Base-by-base conservation (phyloP, 2,888 invertebrate genomes). In the Drosophila cognata region DNA sequence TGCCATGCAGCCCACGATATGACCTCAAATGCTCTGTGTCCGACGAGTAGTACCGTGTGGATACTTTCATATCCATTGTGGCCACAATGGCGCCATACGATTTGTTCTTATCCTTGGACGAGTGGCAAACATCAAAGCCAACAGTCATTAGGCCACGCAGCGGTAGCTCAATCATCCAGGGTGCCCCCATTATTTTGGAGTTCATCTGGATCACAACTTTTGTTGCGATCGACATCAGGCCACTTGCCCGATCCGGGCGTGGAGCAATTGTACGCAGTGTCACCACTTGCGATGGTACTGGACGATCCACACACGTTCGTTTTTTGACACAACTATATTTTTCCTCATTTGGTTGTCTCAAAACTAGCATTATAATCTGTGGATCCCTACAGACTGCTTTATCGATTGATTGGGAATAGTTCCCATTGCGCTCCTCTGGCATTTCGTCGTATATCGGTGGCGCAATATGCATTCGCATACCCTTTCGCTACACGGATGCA, bases 141-240 rank as follows among this genome's bases (percentile, higher is more conserved):
- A 97, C 94, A 0, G 97, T 95, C 97, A 99, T 98, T 3, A 96
- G 92, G 29, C 94, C 94, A 4, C 87, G 90, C 1, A 95, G 70
- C 0, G 97, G 97, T 38, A 97, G 94, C 0, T 95, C 94, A 0
- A 97, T 94, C 1, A 95, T 94, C 98, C 98, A 99, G 0, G 98
- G 97, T 0, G 97, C 96, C 0, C 98, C 99, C 25, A 98, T 98
- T 38, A 99, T 92, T 94, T 99, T 99, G 87, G 98, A 97, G 91
- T 97, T 97, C 81, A 99, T 95, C 91, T 99, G 99, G 21, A 99
- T 97, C 0, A 97, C 97, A 0, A 99, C 95, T 94, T 99, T 99
- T 0, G 98, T 98, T 0, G 97, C 97, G 51, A 99, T 96, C 0
- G 97, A 96, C 95, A 96, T 95, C 0, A 95, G 93, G 71, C 91